Percentiles rank a stretch among this genome's conserved stretches.
These are phyloP conservation scores for Andrena bucephala DNA, from an alignment of 2,888 invertebrate genomes.

Conservation along the genomic window DNA sequence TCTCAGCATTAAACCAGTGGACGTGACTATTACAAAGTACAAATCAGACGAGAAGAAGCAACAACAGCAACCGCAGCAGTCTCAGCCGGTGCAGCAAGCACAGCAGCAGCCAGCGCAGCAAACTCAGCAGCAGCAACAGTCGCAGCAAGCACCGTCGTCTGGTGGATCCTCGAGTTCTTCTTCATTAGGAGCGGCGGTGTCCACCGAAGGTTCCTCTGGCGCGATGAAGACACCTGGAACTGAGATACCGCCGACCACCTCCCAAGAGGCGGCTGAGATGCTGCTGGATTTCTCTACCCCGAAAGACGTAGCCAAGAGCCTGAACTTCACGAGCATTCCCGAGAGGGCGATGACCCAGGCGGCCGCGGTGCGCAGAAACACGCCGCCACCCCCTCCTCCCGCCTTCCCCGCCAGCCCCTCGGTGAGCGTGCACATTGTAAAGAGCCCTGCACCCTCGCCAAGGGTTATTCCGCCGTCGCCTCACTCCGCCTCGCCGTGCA, in stretches of 20 bases:
- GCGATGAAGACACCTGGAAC: constrained; percentile 80
- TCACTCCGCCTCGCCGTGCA: constrained; percentile 91
- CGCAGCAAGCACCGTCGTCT: constrained; percentile 35
- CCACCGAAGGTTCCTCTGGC: constrained; percentile 44
- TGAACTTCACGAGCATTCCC: constrained; percentile 85
- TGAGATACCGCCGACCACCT: constrained; percentile 78
- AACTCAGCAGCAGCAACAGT: constrained; percentile 46
- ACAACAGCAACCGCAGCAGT: constrained; percentile 47
- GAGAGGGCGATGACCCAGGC: constrained; percentile 87
- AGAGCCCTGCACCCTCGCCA: constrained; percentile 91
- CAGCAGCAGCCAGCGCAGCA: constrained; percentile 38
- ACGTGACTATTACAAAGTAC: constrained; percentile 83
- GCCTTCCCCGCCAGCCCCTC: constrained; percentile 88
- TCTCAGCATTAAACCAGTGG: constrained; percentile 85
- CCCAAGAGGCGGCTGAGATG: constrained; percentile 89
- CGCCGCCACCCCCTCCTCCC: constrained; percentile 84
- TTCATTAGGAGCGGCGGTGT: constrained; percentile 35
- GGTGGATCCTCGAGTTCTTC: constrained; percentile 38
- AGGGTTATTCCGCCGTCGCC: constrained; percentile 89
- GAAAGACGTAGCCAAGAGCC: constrained; percentile 85
- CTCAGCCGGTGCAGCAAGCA: constrained; percentile 39
- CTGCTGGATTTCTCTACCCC: constrained; percentile 89
- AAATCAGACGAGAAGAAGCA: constrained; percentile 77
- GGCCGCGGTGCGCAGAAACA: constrained; percentile 83
- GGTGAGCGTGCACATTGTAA: constrained; percentile 91